phyloP scores from a whole-genome alignment of 1,140 invertebrate genomes.

The Homalodisca vitripennis region DNA sequence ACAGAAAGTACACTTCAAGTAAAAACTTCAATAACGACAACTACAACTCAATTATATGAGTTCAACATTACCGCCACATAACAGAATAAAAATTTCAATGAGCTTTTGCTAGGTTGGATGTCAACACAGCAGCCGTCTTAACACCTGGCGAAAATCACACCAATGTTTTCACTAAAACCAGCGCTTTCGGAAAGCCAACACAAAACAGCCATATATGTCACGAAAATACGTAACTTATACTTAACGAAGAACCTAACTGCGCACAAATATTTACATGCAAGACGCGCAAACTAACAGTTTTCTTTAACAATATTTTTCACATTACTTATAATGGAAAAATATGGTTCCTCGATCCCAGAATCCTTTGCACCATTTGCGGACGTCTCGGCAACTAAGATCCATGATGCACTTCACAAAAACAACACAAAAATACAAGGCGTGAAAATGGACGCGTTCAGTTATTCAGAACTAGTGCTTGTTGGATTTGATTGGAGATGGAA shows the following conservation, averaged over 20 bases:
- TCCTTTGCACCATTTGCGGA: constrained; percentile 42
- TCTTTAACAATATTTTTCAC: constrained; percentile 36
- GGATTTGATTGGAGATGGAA: constrained; percentile 1
- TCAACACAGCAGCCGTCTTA: constrained; percentile 32
- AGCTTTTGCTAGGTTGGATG: constrained; percentile 15
- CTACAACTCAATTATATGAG: background rate
- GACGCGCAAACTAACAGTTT: constrained; percentile 12
- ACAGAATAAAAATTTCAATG: background rate
- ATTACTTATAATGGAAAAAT: constrained; percentile 39
- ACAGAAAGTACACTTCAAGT: constrained; percentile 10
- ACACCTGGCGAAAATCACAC: constrained; percentile 25
- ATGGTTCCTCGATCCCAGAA: constrained; percentile 41
- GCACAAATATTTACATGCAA: constrained; percentile 21
- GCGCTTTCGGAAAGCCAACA: constrained; percentile 5
- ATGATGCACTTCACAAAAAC: constrained; percentile 41
- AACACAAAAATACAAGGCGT: constrained; percentile 37
- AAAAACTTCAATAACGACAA: constrained; percentile 2
- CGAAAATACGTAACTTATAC: background rate
- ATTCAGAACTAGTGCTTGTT: constrained; percentile 33
- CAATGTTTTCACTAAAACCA: constrained; percentile 27
- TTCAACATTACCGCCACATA: constrained; percentile 10
- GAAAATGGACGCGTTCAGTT: constrained; percentile 35
- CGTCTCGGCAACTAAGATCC: constrained; percentile 38
- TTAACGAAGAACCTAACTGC: constrained; percentile 10
- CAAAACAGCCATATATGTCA: background rate